A percentile compares a stretch with the other conserved stretches of the same genome.
phyloP scores from a whole-genome alignment of 2,888 invertebrate species.

The Helleia helle region DNA sequence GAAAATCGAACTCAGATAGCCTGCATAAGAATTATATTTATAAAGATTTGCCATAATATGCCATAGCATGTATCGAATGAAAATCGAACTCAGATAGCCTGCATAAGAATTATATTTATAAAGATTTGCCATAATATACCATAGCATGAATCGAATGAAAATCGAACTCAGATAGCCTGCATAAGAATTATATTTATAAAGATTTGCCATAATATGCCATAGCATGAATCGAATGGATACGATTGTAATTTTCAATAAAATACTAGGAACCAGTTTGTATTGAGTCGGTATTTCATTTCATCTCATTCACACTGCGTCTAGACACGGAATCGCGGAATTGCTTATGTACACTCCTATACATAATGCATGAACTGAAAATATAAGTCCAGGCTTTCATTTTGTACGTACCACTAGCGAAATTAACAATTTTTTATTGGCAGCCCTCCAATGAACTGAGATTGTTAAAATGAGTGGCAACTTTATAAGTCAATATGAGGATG shows the following conservation, averaged over 20 bases:
- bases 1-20: no score
- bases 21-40: no score
- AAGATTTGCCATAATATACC: no score
- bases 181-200: no score
- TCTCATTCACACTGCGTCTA: constrained; percentile 57
- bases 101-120: no score
- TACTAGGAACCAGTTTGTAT: constrained; percentile 34
- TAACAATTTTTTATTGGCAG: constrained; percentile 63
- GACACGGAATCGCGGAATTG: constrained; percentile 53
- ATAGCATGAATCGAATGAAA: no score
- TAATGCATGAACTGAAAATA: constrained; percentile 63
- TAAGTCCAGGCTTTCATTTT: constrained; percentile 50
- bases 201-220: no score
- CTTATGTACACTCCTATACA: constrained; percentile 49
- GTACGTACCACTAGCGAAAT: constrained; percentile 51
- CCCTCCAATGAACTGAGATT: constrained; percentile 36
- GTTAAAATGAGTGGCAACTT: constrained; percentile 19
- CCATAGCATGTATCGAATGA: no score
- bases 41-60: no score
- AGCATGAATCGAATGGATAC: no score
- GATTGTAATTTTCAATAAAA: constrained; percentile 31
- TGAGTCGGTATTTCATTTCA: constrained; percentile 50
- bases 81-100: no score
- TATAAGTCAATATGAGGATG: constrained; percentile 7
- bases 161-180: no score